phyloP scores from a whole-genome alignment of 2,113 vertebrate species.

The Aphelocoma coerulescens region DNA sequence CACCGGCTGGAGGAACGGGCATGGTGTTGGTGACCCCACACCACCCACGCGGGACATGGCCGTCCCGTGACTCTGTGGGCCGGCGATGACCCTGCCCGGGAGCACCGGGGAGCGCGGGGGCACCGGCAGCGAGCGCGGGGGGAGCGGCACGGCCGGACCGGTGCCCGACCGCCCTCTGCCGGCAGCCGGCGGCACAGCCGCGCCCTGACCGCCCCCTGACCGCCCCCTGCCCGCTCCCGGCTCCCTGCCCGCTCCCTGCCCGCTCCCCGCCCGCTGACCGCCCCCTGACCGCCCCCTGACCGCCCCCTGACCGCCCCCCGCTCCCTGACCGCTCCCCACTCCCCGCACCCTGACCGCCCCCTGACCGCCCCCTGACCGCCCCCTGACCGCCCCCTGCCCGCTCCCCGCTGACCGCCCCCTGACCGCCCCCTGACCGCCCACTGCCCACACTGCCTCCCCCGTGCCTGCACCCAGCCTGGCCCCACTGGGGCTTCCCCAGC shows the following conservation, averaged over 20 bases:
- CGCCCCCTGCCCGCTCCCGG: background rate
- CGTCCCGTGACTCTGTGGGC: background rate
- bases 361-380: background rate
- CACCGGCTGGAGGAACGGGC: background rate
- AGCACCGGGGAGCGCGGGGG: background rate
- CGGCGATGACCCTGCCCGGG: background rate
- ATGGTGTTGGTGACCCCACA: background rate
- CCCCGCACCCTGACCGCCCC: background rate
- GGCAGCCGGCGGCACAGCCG: background rate
- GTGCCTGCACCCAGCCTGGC: background rate
- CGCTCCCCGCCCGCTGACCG: background rate
- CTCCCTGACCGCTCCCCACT: background rate
- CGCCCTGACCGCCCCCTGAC: background rate
- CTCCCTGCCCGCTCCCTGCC: background rate
- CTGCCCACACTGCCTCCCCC: background rate
- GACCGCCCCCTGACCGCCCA: background rate
- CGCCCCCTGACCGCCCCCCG: background rate
- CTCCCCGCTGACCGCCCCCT: background rate
- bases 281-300: background rate
- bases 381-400: background rate
- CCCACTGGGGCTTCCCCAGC: background rate
- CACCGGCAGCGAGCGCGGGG: background rate
- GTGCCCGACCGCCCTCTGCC: background rate
- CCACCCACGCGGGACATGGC: background rate
- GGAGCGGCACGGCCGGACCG: background rate